phyloP scores from a whole-genome alignment of 2,888 invertebrate genomes.

The Eudasyphora cyanicolor region DNA sequence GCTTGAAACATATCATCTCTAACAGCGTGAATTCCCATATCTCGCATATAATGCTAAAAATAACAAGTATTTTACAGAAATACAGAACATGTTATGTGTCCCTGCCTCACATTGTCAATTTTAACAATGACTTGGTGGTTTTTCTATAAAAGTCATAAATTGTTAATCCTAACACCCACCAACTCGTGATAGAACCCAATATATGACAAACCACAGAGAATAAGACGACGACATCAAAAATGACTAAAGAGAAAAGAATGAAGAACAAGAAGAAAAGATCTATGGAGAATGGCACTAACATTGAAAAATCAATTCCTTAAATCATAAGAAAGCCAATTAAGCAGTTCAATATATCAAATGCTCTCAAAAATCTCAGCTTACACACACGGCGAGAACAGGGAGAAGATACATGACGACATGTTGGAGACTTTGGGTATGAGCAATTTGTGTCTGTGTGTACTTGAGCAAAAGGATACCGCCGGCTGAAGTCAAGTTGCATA shows the following conservation, averaged over 20 bases:
- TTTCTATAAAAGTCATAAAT: neutral
- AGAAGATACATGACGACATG: neutral
- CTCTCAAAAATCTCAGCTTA: slow-evolving; percentile 63
- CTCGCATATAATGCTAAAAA: too few relatives aligned
- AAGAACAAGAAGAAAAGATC: neutral
- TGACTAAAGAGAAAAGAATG: slow-evolving; percentile 7
- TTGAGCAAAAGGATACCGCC: neutral
- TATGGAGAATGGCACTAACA: neutral
- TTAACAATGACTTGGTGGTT: neutral
- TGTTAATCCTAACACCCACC: neutral
- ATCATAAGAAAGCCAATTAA: slow-evolving; percentile 66
- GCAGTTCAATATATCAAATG: slow-evolving; percentile 65
- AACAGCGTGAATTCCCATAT: too few relatives aligned
- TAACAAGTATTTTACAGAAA: too few relatives aligned
- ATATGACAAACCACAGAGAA: neutral
- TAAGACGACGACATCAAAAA: slow-evolving; percentile 3
- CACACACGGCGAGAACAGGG: slow-evolving; percentile 9
- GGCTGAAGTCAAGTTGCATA: slow-evolving; percentile 6
- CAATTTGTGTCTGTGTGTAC: slow-evolving; percentile 1
- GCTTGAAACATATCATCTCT: too few relatives aligned
- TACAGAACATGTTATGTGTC: too few relatives aligned
- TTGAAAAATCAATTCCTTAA: slow-evolving; percentile 62
- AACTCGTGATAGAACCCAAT: neutral
- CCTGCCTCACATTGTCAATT: neutral
- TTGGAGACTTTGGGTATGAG: slow-evolving; percentile 8